A percentile compares a stretch with the other conserved stretches of the same genome.
Conservation (phyloP, 2,113 vertebrate species). For the Oxyruncus cristatus region DNA sequence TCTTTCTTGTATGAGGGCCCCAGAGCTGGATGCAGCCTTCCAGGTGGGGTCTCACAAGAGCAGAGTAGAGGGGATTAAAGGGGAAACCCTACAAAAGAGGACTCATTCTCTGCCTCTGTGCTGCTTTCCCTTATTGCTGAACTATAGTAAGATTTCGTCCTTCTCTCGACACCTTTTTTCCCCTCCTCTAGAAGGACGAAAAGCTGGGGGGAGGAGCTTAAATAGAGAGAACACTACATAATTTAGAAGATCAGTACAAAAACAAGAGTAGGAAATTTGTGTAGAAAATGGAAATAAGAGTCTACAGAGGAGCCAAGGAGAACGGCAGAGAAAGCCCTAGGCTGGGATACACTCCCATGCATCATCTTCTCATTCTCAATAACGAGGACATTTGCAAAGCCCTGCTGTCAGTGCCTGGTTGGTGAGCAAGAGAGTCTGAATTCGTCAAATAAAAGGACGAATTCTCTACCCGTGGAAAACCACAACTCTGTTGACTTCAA, state of each 20-base stretch:
- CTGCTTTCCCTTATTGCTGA: not conserved
- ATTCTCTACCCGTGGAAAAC: constrained; percentile 11
- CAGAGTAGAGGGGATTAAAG: not conserved
- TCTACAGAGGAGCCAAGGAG: not conserved
- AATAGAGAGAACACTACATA: not conserved
- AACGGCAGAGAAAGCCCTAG: not conserved
- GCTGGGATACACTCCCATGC: not conserved
- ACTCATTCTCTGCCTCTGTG: not conserved
- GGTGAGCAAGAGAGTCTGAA: constrained; percentile 3
- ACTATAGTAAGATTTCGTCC: not conserved
- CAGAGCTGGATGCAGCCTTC: not conserved
- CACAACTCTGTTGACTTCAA: constrained; percentile 30
- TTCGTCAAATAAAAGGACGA: constrained; percentile 18
- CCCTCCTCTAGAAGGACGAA: not conserved
- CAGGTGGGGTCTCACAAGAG: not conserved
- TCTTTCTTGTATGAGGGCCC: rapidly evolving
- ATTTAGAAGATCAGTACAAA: not conserved
- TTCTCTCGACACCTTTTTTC: not conserved
- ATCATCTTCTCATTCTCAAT: constrained; percentile 9
- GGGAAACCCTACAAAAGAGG: not conserved
- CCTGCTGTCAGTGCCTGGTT: constrained; percentile 1
- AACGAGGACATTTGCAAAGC: not conserved
- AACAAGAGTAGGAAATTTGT: not conserved
- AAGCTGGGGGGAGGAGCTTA: not conserved
- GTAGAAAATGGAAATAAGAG: not conserved